Conservation (phyloP, 2,888 invertebrate species). For the Lasioglossum oenotherae region DNA sequence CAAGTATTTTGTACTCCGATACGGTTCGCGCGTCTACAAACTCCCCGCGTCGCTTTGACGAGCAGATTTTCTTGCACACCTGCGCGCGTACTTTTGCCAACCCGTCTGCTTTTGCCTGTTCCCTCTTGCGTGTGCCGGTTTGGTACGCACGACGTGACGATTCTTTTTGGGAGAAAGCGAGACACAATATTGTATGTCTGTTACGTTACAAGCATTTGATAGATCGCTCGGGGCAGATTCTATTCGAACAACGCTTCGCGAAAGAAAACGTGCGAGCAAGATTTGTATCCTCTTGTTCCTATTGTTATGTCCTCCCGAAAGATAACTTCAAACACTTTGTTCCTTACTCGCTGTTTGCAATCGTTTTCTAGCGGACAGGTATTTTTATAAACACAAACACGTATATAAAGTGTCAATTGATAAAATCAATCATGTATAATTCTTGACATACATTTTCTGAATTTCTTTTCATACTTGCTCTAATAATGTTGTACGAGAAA, state of each 20-base stretch:
- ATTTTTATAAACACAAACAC: not conserved
- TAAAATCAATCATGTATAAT: too few relatives aligned
- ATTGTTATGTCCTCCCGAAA: not conserved
- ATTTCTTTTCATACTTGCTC: too few relatives aligned
- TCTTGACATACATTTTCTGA: too few relatives aligned
- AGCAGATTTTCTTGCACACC: not conserved
- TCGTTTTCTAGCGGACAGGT: not conserved
- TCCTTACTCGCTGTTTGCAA: not conserved
- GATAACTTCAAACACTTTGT: not conserved
- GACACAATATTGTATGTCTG: not conserved
- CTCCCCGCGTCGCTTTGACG: conserved; percentile 1
- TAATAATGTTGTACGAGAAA: too few relatives aligned
- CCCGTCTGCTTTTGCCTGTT: not conserved
- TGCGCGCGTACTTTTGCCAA: not conserved
- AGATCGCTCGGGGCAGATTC: not conserved
- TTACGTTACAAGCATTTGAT: not conserved
- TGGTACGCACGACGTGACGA: not conserved
- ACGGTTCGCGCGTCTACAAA: conserved; percentile 13
- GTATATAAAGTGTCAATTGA: too few relatives aligned
- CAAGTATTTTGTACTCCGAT: conserved; percentile 27
- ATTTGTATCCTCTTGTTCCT: not conserved
- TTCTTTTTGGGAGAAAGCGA: not conserved
- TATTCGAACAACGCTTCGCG: not conserved
- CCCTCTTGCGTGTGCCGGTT: not conserved
- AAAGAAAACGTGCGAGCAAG: not conserved